phyloP scores from a whole-genome alignment of 2,888 invertebrate genomes.

The Synanthedon andrenaeformis region DNA sequence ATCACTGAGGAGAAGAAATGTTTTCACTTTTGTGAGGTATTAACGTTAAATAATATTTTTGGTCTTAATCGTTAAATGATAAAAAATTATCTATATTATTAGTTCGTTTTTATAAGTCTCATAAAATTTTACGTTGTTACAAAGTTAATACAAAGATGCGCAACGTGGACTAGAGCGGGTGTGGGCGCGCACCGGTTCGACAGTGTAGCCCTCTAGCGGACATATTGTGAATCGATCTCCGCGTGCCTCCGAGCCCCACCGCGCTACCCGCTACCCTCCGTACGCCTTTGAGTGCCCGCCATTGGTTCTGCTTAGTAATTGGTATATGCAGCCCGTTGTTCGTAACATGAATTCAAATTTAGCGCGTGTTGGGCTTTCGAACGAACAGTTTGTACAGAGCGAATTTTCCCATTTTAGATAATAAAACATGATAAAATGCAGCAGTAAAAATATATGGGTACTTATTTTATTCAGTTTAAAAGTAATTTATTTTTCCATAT shows the following conservation, averaged over 20 bases:
- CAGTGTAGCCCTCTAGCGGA: conserved; percentile 65
- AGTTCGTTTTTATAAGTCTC: too few relatives aligned
- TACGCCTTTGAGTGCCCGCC: conserved; percentile 27
- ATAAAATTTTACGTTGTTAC: conserved; percentile 31
- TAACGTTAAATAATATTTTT: too few relatives aligned
- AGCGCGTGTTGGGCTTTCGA: conserved; percentile 50
- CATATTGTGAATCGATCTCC: conserved; percentile 66
- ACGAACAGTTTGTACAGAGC: conserved; percentile 42
- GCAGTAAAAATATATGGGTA: not conserved
- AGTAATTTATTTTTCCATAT: not conserved
- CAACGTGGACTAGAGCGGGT: conserved; percentile 64
- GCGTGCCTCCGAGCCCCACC: conserved; percentile 20
- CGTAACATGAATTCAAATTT: conserved; percentile 69
- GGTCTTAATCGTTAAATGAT: too few relatives aligned
- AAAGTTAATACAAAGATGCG: conserved; percentile 49
- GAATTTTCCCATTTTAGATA: conserved; percentile 50
- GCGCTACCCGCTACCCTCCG: conserved; percentile 4
- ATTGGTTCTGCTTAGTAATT: conserved; percentile 62
- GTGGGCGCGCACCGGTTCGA: conserved; percentile 24
- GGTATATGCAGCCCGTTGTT: conserved; percentile 58
- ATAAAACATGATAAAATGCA: conserved; percentile 45
- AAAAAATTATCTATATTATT: too few relatives aligned
- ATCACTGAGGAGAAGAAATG: too few relatives aligned
- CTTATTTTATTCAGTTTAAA: not conserved
- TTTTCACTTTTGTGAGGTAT: too few relatives aligned